Evolutionary conservation across 2,113 vertebrate species (phyloP).

Genomic region (Eleginops maclovinus): DNA sequence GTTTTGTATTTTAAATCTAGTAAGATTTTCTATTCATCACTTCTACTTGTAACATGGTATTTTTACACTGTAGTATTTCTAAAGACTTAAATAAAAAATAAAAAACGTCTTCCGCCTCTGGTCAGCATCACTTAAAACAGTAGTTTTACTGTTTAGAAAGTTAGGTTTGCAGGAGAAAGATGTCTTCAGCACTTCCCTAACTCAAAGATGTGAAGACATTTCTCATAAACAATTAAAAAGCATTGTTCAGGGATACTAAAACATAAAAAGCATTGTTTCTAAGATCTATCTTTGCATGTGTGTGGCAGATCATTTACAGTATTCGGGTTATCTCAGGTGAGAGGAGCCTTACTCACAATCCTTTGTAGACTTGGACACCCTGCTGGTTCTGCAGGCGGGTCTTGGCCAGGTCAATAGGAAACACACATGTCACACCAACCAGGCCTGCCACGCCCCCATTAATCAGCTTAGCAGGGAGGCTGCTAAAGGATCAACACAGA

Average conservation of each 20-base stretch:
- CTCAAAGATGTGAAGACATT: no score
- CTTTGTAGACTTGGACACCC: slow-evolving; percentile 85
- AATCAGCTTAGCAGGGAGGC: slow-evolving; percentile 90
- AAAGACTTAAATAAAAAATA: no score
- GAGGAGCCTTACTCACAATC: slow-evolving; percentile 86
- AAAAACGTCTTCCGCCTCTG: no score
- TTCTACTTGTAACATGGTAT: no score
- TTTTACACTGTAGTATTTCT: no score
- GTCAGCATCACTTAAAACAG: no score
- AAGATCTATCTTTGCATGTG: not conserved
- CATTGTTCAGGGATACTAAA: not conserved
- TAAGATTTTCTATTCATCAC: no score
- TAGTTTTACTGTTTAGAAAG: slow-evolving; percentile 1
- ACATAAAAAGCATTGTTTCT: not conserved
- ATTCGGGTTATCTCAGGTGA: not conserved
- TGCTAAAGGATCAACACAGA: slow-evolving; percentile 72
- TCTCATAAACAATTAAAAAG: not conserved
- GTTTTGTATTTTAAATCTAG: no score
- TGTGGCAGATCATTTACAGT: slow-evolving; percentile 6
- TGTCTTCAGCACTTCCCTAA: not conserved
- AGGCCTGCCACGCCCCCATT: slow-evolving; percentile 92
- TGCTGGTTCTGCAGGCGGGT: slow-evolving; percentile 94
- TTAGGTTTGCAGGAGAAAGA: not conserved
- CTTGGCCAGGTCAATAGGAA: slow-evolving; percentile 93
- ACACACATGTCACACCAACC: slow-evolving; percentile 92